Evolutionary conservation across 2,888 invertebrate species (phyloP), one percentile per base, ranked within the genome.

Genomic region (Thecocarcelia acutangulata): DNA sequence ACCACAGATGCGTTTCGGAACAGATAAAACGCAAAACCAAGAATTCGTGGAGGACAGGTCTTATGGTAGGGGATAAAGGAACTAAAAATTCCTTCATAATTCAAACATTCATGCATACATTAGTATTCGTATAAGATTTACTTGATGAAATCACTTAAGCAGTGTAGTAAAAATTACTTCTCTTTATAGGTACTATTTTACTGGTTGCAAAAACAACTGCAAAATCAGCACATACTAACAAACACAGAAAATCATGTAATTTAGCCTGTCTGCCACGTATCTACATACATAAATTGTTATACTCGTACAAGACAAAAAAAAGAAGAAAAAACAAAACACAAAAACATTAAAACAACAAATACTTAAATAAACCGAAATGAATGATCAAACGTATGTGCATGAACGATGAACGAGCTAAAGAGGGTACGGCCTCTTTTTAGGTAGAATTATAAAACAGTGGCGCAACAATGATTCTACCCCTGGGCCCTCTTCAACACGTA

Each of bases 401-500:
- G 74, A 73, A 64, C 64, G 70, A 74, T 74, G 74, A 68, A 56
- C 68, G 64, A 80, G 42, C 63, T 59, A 69, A 77, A 74, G 73
- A 74, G 82, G 74, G 74, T 74, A 82, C 78, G 82, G 77, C 78
- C 82, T 77, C 56, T 66, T 77, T 81, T 74, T 52, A 64, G 70
- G 48, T 64, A 19, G 58, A 50, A 59, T 78, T 69, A 72, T 52
- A 59, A 58, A 58, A 72, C 70, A 78, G 72, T 66, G 78, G 78
- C 78, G 78, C 56, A 78, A 78, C 78, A 52, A 58, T 46, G 61
- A 24, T n/a, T 21, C 12, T 42, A 19, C 40, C 11, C 28, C 17
- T 12, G 13, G 42, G 17, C 50, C 59, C 15, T 33, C 44, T 66
- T 13, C 19, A 42, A 33, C 8, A 15, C 13, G 40, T 19, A 15